Conservation (phyloP, 2,797 vertebrate species). For the Hypotaenidia okinawae region DNA sequence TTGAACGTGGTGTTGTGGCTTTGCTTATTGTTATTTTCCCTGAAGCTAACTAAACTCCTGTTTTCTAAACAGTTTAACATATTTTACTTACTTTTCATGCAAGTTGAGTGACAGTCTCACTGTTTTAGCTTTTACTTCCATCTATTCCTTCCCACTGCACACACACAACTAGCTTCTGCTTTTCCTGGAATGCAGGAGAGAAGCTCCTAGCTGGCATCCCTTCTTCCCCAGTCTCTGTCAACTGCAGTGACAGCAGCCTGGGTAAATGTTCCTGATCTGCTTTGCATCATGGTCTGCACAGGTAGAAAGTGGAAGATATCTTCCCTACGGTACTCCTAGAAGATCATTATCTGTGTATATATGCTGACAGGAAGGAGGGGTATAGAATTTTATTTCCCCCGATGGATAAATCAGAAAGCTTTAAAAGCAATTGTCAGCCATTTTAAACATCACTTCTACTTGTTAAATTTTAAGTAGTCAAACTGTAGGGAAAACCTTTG, state of each 20-base stretch:
- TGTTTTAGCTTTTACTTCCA: background rate
- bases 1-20: background rate
- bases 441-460: background rate
- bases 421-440: background rate
- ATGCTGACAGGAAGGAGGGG: background rate
- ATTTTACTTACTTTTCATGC: background rate
- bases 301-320: background rate
- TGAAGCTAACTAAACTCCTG: background rate
- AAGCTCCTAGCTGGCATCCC: background rate
- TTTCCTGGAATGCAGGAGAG: background rate
- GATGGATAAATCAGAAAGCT: background rate
- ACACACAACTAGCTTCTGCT: background rate
- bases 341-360: background rate
- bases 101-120: background rate
- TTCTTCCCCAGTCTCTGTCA: background rate
- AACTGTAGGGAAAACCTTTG: background rate
- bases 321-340: background rate
- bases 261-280: background rate
- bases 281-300: background rate
- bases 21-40: background rate
- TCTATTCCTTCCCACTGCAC: background rate
- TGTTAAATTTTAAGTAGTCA: background rate
- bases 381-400: background rate
- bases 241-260: background rate
- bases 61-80: background rate